Evolutionary conservation across 2,888 invertebrate species (phyloP), one percentile per base, ranked within the genome.

Genomic region (Pollenia angustigena): DNA sequence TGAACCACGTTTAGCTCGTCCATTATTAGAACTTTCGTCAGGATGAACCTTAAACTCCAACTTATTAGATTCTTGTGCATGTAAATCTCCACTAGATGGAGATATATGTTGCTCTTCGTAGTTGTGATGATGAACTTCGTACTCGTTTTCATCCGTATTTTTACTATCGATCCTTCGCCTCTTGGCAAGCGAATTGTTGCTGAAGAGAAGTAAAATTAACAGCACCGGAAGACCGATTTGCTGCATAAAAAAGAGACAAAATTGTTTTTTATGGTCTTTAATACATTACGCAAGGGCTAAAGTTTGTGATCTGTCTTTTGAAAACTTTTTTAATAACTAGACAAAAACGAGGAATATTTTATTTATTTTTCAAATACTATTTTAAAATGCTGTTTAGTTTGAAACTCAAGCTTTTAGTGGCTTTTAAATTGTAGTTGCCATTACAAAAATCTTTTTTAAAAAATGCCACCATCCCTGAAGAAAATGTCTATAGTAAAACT

Each of bases 1-100:
- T 0, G 90, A 85, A 0, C 90, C 90, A 12, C 91, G 89, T 84
- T 91, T 91, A 4, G 89, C 89, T 7, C 91, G 89, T 58, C 88
- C 81, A 11, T 87, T 69, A 54, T 88, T 89, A 18, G 87, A 84
- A 60, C 85, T 78, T 82, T 71, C 40, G 50, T 80, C 78, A 81
- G 88, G 80, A 48, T 84, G 78, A 18, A 81, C 52, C 71, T 88
- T 88, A 32, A 81, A 74, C 42, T 88, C 87, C 16, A 81, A 50
- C 42, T 85, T 88, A 60, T 60, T 66, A 56, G 88, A 88, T 74
- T 88, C 88, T 54, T 89, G 84, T 9, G 85, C 84, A 40, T 88
- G 81, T 40, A 87, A 71, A 72, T 89, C 88, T n/a, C 46, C 62
- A 46, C 72, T 44, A 14, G 85, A 62, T 23, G 87, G 48, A 48